Base-by-base conservation (phyloP, 2,113 vertebrate species). In the Ctenodactylus gundi region DNA sequence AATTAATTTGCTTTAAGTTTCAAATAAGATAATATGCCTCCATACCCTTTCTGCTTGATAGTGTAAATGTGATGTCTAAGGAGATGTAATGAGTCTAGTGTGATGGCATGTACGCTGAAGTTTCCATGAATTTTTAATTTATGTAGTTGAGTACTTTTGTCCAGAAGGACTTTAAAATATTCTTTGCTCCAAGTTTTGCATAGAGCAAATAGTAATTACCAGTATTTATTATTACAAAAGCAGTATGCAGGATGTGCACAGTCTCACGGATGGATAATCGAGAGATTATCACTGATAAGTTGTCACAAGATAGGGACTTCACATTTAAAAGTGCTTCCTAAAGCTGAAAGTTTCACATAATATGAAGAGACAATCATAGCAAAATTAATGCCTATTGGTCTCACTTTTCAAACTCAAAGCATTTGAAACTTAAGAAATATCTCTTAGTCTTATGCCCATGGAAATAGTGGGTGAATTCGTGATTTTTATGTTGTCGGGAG, bases 51-150 rank as follows among this genome's bases (percentile, higher is more conserved):
- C 31, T 88, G 10, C 29, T 57, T 10, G 1, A 76, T 55, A 65
- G 31, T 67, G 75, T 60, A 46, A 89, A 39, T 25, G 13, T 41
- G 25, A 27, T 62, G 76, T 75, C 3, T 82, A 86, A 68, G 29
- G 17, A 75, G n/a, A n/a, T n/a, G n/a, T n/a, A n/a, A n/a, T n/a
- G n/a, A n/a, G n/a, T n/a, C n/a, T n/a, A n/a, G 34, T 76, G 39
- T 53, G 25, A 80, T 67, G 18, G 41, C 62, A 76, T 29, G 70
- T 0, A 70, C 7, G 49, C 1, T 58, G 65, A 70, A 85, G 20
- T 90, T 77, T 95, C 46, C 9, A 20, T 86, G 31, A 89, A n/a
- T 86, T 51, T 92, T 65, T 77, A 77, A 68, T 87, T 70, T 34
- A 88, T n/a, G 25, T 55, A 77, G 49, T 77, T 88, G 49, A n/a